Conservation (phyloP, 92 coral and sea anemone genomes). For the Phenganax stokvisi region DNA sequence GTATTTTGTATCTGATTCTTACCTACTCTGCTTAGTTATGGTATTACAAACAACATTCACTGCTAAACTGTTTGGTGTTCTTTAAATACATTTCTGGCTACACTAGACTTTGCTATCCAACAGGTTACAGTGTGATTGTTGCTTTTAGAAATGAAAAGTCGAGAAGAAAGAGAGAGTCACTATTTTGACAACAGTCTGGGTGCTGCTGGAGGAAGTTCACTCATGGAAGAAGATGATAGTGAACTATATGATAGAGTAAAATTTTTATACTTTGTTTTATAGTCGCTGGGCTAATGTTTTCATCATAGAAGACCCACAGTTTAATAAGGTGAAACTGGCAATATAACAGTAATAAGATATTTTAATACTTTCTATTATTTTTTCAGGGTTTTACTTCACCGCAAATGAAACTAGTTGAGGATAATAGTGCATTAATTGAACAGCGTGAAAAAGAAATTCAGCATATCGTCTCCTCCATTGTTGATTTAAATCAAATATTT, state of each 20-base stretch:
- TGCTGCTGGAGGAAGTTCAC: slow-evolving; percentile 83
- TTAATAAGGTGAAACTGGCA: too few relatives aligned
- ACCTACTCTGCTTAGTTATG: too few relatives aligned
- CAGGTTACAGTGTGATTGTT: background rate
- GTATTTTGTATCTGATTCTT: too few relatives aligned
- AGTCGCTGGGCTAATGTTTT: background rate
- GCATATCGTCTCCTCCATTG: slow-evolving; percentile 83
- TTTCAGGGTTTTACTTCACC: slow-evolving; percentile 84
- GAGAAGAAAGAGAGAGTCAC: slow-evolving; percentile 89
- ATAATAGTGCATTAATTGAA: slow-evolving; percentile 65
- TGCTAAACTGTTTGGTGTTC: too few relatives aligned
- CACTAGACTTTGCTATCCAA: too few relatives aligned
- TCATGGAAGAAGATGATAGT: slow-evolving; percentile 95
- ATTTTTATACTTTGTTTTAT: background rate
- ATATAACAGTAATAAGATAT: background rate
- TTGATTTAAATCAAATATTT: slow-evolving; percentile 90
- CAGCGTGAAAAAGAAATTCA: slow-evolving; percentile 97
- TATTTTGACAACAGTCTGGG: slow-evolving; percentile 79
- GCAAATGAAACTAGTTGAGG: slow-evolving; percentile 90
- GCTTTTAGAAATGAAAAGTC: slow-evolving; percentile 72
- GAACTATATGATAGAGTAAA: slow-evolving; percentile 90
- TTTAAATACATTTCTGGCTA: too few relatives aligned
- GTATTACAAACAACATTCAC: too few relatives aligned
- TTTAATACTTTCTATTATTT: background rate
- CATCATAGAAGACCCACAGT: background rate